These are phyloP conservation scores for Drosophila erecta DNA, from an alignment of 1,140 invertebrate species.

Conservation along the genomic window DNA sequence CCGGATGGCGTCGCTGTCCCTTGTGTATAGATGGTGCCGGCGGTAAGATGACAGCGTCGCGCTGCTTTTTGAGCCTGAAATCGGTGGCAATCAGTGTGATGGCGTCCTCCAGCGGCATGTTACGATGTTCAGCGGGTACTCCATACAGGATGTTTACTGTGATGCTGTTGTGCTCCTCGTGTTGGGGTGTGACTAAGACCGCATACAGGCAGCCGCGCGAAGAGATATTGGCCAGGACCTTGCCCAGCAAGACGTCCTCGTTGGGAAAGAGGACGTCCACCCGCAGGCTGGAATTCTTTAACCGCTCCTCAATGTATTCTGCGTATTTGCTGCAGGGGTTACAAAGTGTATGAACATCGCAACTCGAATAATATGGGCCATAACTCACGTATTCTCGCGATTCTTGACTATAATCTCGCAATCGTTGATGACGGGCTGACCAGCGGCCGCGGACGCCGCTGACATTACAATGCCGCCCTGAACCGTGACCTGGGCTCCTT, in stretches of 20 bases:
- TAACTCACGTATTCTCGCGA: constrained; percentile 90
- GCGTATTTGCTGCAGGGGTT: constrained; percentile 90
- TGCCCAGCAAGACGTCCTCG: constrained; percentile 92
- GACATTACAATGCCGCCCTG: constrained; percentile 62
- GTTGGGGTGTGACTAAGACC: constrained; percentile 93
- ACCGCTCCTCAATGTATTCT: constrained; percentile 93
- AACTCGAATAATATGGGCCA: neutral
- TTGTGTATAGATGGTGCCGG: constrained; percentile 4
- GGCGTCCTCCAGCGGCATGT: constrained; percentile 97
- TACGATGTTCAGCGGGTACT: constrained; percentile 94
- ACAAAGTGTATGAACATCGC: neutral
- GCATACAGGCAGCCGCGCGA: constrained; percentile 94
- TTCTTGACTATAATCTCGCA: constrained; percentile 95
- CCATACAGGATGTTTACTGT: constrained; percentile 97
- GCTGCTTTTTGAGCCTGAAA: constrained; percentile 91
- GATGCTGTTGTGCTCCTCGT: constrained; percentile 93
- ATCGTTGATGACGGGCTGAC: constrained; percentile 87
- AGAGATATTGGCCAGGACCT: constrained; percentile 95
- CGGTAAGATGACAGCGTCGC: constrained; percentile 19
- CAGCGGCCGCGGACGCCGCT: constrained; percentile 84
- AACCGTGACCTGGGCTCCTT: constrained; percentile 33
- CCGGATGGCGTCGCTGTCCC: constrained; percentile 86
- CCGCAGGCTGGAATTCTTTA: constrained; percentile 92
- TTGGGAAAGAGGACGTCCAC: constrained; percentile 96
- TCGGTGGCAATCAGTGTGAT: constrained; percentile 91